Percentiles rank a stretch among this genome's conserved stretches.
phyloP scores from a whole-genome alignment of 2,113 vertebrate species.

The Leptobrachium leishanense region DNA sequence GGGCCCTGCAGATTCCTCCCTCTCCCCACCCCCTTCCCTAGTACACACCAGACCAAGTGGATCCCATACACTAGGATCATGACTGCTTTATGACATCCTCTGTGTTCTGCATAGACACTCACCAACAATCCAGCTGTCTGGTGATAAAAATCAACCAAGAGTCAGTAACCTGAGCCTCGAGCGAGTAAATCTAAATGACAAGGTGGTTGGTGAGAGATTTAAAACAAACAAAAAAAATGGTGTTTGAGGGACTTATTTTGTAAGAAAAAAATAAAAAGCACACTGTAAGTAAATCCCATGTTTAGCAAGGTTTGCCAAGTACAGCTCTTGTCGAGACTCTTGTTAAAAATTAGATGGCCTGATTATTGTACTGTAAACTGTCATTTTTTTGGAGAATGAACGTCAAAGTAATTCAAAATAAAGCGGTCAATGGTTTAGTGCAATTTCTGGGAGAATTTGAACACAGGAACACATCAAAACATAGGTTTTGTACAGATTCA shows the following conservation, averaged over 20 bases:
- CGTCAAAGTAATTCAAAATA: neutral
- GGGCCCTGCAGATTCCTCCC: neutral
- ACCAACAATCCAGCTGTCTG: slow-evolving; percentile 41
- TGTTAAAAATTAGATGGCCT: neutral
- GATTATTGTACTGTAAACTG: too few species aligned
- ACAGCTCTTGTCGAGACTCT: too few species aligned
- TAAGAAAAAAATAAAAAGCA: too few species aligned
- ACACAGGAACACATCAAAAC: neutral
- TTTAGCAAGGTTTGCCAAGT: too few species aligned
- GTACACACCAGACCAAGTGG: neutral
- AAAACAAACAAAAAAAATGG: too few species aligned
- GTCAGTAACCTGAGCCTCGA: slow-evolving; percentile 38
- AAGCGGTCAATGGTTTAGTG: neutral
- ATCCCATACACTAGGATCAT: neutral
- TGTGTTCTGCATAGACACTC: slow-evolving; percentile 38
- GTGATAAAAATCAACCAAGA: slow-evolving; percentile 23
- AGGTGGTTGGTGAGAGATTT: too few species aligned
- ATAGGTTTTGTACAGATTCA: neutral
- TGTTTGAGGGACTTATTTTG: too few species aligned
- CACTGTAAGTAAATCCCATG: too few species aligned
- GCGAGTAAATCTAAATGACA: slow-evolving; percentile 9
- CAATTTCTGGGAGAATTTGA: neutral
- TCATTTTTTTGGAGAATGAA: neutral
- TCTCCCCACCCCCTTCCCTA: neutral
- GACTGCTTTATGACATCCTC: slow-evolving; percentile 5